Evolutionary conservation across 2,113 vertebrate species (phyloP).

Genomic region (Ochotona curzoniae): DNA sequence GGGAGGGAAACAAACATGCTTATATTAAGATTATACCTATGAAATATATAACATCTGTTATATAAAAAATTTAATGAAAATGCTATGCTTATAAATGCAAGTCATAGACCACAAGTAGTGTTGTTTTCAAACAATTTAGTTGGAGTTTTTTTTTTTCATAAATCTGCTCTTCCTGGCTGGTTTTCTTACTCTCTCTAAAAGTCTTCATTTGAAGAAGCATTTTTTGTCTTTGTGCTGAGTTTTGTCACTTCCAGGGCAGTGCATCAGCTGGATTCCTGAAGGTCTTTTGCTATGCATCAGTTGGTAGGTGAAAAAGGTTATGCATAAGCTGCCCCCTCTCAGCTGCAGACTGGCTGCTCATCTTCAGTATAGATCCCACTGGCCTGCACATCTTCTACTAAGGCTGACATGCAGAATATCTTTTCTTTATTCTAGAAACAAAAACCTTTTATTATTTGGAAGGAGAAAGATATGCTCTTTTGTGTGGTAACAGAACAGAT

Average conservation of each 20-base stretch:
- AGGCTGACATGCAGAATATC: background rate
- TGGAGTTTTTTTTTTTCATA: background rate
- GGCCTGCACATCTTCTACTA: background rate
- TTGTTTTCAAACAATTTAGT: background rate
- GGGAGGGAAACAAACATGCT: too few relatives aligned
- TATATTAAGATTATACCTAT: too few relatives aligned
- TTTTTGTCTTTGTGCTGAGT: background rate
- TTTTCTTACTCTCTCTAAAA: background rate
- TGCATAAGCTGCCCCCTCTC: background rate
- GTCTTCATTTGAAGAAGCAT: background rate
- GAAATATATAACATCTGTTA: too few relatives aligned
- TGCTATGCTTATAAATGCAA: too few relatives aligned
- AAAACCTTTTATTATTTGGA: conserved; percentile 80
- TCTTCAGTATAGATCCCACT: background rate
- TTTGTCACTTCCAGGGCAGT: background rate
- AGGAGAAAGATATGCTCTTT: conserved; percentile 86
- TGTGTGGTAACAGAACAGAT: conserved; percentile 88
- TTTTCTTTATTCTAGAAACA: conserved; percentile 68
- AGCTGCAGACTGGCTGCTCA: background rate
- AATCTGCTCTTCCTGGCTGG: background rate
- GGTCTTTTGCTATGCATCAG: background rate
- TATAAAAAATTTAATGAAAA: too few relatives aligned
- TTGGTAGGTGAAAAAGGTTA: background rate
- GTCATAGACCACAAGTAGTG: too few relatives aligned
- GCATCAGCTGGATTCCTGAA: background rate